Percentiles rank a stretch among this genome's conserved stretches.
Evolutionary conservation across 2,888 invertebrate genomes (phyloP).

Genomic region (Chouioia cunea): DNA sequence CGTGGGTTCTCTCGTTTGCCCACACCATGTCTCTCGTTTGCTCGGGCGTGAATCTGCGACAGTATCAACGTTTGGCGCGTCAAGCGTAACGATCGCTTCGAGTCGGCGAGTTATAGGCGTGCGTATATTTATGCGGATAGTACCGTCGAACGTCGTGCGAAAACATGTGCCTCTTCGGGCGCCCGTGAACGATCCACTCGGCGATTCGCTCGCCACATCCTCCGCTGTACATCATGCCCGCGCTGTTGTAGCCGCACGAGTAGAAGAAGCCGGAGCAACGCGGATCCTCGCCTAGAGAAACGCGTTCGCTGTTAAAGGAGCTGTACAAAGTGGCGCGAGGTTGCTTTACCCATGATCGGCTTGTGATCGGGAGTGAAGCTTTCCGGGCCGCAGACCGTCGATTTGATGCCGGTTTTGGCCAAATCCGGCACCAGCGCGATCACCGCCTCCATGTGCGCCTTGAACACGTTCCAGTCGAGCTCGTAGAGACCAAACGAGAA

Average conservation of each 20-base stretch:
- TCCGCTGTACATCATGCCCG: conserved; percentile 92
- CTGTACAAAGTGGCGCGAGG: no score
- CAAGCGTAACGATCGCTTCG: no score
- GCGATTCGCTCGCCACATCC: conserved; percentile 89
- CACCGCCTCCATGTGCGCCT: conserved; percentile 80
- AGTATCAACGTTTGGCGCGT: no score
- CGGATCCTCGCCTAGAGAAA: conserved; percentile 65
- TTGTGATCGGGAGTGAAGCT: conserved; percentile 94
- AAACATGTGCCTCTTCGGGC: conserved; percentile 89
- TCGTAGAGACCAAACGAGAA: conserved; percentile 89
- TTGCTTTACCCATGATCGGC: conserved; percentile 86
- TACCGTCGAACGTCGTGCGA: conserved; percentile 82
- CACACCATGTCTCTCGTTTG: conserved; percentile 80
- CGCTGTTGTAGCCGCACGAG: conserved; percentile 90
- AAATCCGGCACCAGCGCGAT: conserved; percentile 82
- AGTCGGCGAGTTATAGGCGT: no score
- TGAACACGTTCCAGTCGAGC: conserved; percentile 88
- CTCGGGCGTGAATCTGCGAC: conserved; percentile 82
- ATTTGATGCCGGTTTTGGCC: conserved; percentile 82
- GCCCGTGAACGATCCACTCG: conserved; percentile 85
- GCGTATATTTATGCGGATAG: no score
- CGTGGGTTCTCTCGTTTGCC: conserved; percentile 87
- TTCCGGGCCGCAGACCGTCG: conserved; percentile 91
- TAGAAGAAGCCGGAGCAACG: conserved; percentile 80
- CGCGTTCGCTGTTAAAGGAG: no score